Evolutionary conservation across 2,113 vertebrate genomes (phyloP).

Genomic region (Cichladusa arquata): DNA sequence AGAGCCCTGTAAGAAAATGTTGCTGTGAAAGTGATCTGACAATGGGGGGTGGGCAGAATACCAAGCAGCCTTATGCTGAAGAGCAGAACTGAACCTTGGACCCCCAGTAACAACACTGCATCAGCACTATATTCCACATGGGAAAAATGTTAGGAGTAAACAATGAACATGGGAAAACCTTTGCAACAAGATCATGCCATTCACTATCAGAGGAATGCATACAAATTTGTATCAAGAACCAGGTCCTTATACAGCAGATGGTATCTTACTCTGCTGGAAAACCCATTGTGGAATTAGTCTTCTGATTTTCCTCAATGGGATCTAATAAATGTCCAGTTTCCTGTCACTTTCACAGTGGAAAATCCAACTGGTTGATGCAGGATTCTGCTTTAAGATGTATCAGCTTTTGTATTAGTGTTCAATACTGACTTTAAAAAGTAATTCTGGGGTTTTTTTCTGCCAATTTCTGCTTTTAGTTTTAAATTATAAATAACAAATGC

Average conservation of each 20-base stretch:
- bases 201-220: not conserved
- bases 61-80: not conserved
- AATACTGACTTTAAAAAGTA: not conserved
- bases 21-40: not conserved
- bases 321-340: not conserved
- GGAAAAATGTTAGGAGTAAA: not conserved
- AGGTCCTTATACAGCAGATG: not conserved
- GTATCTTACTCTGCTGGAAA: not conserved
- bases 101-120: not conserved
- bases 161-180: not conserved
- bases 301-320: not conserved
- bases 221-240: not conserved
- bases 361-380: not conserved
- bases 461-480: not conserved
- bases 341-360: not conserved
- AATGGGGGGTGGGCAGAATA: not conserved
- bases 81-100: not conserved
- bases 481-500: not conserved
- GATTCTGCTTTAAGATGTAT: not conserved
- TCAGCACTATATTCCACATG: fast-evolving
- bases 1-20: not conserved
- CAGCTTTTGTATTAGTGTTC: not conserved
- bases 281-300: not conserved
- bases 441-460: not conserved
- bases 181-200: not conserved